These are phyloP conservation scores for Leptonema lineaticorne DNA, from an alignment of 1,140 invertebrate genomes.

Conservation along the genomic window DNA sequence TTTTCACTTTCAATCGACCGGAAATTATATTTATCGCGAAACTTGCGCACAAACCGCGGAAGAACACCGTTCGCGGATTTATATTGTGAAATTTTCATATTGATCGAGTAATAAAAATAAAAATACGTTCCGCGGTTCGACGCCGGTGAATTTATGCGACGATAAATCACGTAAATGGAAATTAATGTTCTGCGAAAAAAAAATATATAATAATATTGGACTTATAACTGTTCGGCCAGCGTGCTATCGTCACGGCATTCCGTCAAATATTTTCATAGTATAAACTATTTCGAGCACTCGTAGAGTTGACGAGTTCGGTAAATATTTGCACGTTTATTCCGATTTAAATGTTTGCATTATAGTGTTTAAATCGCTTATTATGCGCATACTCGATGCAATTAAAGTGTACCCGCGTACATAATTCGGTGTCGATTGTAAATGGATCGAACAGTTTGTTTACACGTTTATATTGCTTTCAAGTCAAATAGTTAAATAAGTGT, in stretches of 20 bases:
- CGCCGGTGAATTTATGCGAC: neutral
- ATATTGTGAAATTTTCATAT: neutral
- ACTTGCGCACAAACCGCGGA: no score
- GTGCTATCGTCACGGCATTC: neutral
- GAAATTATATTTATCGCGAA: neutral
- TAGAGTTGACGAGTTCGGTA: neutral
- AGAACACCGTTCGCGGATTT: neutral
- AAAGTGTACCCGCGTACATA: neutral
- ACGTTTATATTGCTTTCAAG: no score
- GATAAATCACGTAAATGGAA: no score
- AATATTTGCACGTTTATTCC: constrained; percentile 7
- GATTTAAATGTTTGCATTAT: neutral
- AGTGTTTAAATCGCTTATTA: constrained; percentile 3
- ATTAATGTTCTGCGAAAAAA: no score
- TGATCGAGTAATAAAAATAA: neutral
- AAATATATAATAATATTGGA: no score
- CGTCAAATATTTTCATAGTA: constrained; percentile 24
- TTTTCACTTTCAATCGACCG: neutral
- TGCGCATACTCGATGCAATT: neutral
- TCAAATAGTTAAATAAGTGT: no score
- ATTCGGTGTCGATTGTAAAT: no score
- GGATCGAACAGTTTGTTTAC: no score
- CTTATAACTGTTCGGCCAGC: neutral
- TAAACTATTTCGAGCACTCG: constrained; percentile 10
- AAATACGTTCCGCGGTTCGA: neutral